These are phyloP conservation scores for Strigamia transsilvanica DNA, from an alignment of 2,888 invertebrate genomes.

Conservation along the genomic window DNA sequence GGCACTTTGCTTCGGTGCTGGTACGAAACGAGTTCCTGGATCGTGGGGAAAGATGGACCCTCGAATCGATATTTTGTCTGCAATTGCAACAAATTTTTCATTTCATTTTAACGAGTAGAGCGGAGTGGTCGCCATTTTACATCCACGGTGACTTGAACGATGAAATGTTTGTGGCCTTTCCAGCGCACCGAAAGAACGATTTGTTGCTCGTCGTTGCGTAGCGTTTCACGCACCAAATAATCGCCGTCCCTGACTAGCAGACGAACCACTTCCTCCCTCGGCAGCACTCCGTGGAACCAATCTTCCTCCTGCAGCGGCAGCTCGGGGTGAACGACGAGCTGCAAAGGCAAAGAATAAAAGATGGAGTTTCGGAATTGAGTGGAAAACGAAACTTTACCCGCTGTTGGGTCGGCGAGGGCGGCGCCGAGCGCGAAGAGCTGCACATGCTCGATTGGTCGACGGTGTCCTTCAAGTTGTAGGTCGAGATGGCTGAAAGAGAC, in stretches of 20 bases:
- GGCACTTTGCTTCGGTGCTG: slow-evolving; percentile 86
- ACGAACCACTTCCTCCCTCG: slow-evolving; percentile 93
- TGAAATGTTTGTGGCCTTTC: slow-evolving; percentile 96
- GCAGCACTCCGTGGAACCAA: slow-evolving; percentile 97
- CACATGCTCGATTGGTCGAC: slow-evolving; percentile 54
- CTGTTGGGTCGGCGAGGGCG: neutral
- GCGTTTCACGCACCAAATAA: slow-evolving; percentile 92
- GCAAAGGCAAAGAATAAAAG: slow-evolving; percentile 5
- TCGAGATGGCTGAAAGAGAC: neutral
- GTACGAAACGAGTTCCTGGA: slow-evolving; percentile 88
- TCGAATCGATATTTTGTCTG: slow-evolving; percentile 93
- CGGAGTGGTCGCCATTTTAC: no score
- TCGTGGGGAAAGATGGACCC: slow-evolving; percentile 91
- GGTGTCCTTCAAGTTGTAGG: neutral
- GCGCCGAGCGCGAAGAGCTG: slow-evolving; percentile 42
- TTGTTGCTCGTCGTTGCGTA: slow-evolving; percentile 88
- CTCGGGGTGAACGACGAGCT: slow-evolving; percentile 57
- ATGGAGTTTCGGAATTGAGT: neutral
- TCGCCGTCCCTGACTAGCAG: slow-evolving; percentile 91
- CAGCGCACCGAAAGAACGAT: slow-evolving; percentile 94
- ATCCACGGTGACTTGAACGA: slow-evolving; percentile 92
- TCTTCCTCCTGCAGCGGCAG: slow-evolving; percentile 79
- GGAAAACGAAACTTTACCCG: neutral
- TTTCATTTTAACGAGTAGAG: no score
- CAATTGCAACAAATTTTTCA: no score